Base-by-base conservation (phyloP, 1,140 invertebrate genomes). In the Ladona fulva region DNA sequence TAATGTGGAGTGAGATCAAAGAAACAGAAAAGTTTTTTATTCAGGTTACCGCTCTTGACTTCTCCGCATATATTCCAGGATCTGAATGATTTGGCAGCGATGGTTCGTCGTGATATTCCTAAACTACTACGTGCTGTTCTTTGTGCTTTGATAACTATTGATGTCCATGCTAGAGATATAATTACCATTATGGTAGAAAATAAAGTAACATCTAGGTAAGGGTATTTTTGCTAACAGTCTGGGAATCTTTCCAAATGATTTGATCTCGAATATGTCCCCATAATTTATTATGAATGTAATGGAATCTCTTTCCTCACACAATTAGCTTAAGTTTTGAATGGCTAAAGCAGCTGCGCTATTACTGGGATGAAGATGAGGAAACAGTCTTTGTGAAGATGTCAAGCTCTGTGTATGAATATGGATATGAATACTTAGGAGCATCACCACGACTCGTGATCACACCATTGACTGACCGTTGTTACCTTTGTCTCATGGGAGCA, bases 371-470 rank as follows among this genome's bases (percentile, higher is more conserved):
- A 0, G 89, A 91, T 24, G 87, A 92, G 0, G 92, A 94, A 84
- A 90, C 91, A 83, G 94, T 93, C 79, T 88, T 94, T 0, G 89
- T 90, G 0, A 88, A 91, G 80, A 94, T 94, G 92, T 92, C 92
- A 0, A 92, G 89, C 79, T 89, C 92, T 0, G 88, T 90, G 81
- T 91, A 96, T 81, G 87, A 92, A 37, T 98, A 97, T 82, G 95
- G 94, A 8, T 97, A 96, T 83, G 96, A 98, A 84, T 98, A 97
- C 85, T 86, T 97, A 22, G 95, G 95, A 0, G 95, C 95, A 76
- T 90, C 90, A 77, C 90, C 91, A 82, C 90, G 93, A 79, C 86
- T 95, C 19, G 94, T 95, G 0, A 93, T 94, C 79, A 95, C 93
- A 0, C 92, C 93, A 0, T 83, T 93, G 59, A 91, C 91, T 25